Base-by-base conservation (phyloP, 1,140 invertebrate genomes). In the Sminthurinus signatus region DNA sequence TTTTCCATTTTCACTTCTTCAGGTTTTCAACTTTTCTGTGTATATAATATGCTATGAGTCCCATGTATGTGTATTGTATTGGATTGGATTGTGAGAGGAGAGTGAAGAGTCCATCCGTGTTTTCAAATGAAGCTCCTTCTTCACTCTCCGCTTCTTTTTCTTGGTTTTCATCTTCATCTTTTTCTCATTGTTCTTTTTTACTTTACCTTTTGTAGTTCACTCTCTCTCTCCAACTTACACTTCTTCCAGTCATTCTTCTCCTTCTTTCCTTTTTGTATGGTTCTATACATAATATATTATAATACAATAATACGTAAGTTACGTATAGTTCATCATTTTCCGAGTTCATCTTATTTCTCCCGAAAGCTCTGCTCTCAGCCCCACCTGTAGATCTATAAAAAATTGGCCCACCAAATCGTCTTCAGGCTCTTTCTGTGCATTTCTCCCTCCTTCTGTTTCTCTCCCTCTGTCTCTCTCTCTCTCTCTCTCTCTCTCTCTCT, bases 1-100 rank as follows among this genome's bases (percentile, higher is more conserved):
- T 58, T 43, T 58, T 58, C 55, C 55, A 58, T 58, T 58, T 58
- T 43, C 55, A 58, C 39, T 58, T 42, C 39, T 43, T 48, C 46
- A 48, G 19, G 10, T 23, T 48, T 23, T 48, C 46, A 14, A 10
- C 8, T 8, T 17, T 39, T 17, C 17, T 39, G 36, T 39, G 36
- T 39, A n/a, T n/a, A n/a, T n/a, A n/a, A n/a, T n/a, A n/a, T n/a
- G n/a, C n/a, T n/a, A n/a, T n/a, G n/a, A n/a, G n/a, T n/a, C n/a
- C n/a, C 17, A 39, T 39, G 36, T 39, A 39, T 39, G 8, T 10
- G 8, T 39, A 39, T 39, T 39, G 8, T 39, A 10, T 39, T 17
- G 36, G n/a, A n/a, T n/a, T n/a, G n/a, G n/a, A n/a, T 39, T 39
- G 36, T 10, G 36, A 10, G 8, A 39, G 8, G 17, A 39, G 8